Evolutionary conservation across 1,140 invertebrate species (phyloP).

Genomic region (Diabrotica virgifera): DNA sequence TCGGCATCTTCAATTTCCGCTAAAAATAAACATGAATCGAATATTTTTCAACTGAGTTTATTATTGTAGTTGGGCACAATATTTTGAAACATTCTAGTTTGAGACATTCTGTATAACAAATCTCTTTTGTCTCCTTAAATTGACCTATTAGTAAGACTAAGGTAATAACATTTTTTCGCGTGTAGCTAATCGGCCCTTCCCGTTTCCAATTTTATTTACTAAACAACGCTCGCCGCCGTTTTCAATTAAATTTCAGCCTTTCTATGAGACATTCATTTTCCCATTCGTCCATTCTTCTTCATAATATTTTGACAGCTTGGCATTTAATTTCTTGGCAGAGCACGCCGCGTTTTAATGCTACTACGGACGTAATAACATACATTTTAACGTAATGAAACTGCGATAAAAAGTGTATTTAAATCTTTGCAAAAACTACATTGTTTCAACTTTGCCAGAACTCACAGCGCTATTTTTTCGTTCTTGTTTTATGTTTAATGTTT

Average conservation of each 20-base stretch:
- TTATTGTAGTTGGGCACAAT: no score
- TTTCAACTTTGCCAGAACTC: constrained; percentile 5
- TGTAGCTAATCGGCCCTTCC: background rate
- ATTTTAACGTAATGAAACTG: constrained; percentile 21
- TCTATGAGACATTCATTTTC: constrained; percentile 21
- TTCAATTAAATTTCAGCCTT: constrained; percentile 16
- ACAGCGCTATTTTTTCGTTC: background rate
- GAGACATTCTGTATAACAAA: no score
- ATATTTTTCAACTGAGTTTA: no score
- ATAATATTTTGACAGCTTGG: constrained; percentile 19
- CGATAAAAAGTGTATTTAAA: constrained; percentile 21
- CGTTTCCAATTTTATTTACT: background rate
- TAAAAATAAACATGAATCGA: no score
- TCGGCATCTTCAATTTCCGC: no score
- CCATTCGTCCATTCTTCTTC: constrained; percentile 18
- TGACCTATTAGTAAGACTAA: no score
- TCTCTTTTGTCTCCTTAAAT: no score
- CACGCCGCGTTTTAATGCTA: constrained; percentile 17
- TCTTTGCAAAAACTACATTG: constrained; percentile 19
- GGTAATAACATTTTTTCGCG: background rate
- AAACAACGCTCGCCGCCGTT: background rate
- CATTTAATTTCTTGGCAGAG: constrained; percentile 20
- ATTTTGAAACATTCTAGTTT: no score
- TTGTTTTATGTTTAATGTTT: no score
- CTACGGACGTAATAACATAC: constrained; percentile 19